Evolutionary conservation across 2,888 invertebrate genomes (phyloP), one percentile per base, ranked within the genome.

Genomic region (Troglohyphantes excavatus): DNA sequence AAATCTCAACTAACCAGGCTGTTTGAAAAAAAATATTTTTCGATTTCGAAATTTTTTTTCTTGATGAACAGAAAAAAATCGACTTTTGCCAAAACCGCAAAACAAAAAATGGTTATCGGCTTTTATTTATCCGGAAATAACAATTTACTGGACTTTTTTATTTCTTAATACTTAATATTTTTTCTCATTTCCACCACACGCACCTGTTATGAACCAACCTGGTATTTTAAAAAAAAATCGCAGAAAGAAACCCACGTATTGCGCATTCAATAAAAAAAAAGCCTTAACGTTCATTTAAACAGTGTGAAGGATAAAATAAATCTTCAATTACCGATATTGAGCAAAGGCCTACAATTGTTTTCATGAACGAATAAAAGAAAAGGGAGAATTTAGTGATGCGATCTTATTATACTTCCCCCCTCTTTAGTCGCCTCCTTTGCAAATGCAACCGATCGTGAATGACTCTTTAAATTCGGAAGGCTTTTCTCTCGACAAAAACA

Each of bases 371-470:
- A 13, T 5, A 53, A 17, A n/a, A 53, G 53, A 53, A 53, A 17
- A 53, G n/a, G n/a, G n/a, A n/a, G n/a, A 17, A 53, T 13, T 53
- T 53, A 53, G n/a, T 53, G n/a, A 53, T n/a, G 53, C n/a, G 53
- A 13, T 13, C 13, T 13, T 11, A 53, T 53, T 53, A 5, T 53
- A n/a, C n/a, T 53, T 53, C 17, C 53, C n/a, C 53, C 53, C 53
- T 53, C 53, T 53, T 53, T 53, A 53, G 53, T 7, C 17, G 53
- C 53, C 53, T 53, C 53, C 53, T 53, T 53, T n/a, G 17, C 53
- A n/a, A 53, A 53, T n/a, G 53, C 53, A 53, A 53, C 53, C 17
- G 53, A 13, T n/a, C 53, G 53, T 53, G 53, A 53, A 53, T 53
- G 53, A 17, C 2, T 53, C n/a, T 17, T 33, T n/a, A 13, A n/a